A percentile compares a stretch with the other conserved stretches of the same genome.
Evolutionary conservation across 2,113 vertebrate genomes (phyloP).

Genomic region (Bettongia penicillata): DNA sequence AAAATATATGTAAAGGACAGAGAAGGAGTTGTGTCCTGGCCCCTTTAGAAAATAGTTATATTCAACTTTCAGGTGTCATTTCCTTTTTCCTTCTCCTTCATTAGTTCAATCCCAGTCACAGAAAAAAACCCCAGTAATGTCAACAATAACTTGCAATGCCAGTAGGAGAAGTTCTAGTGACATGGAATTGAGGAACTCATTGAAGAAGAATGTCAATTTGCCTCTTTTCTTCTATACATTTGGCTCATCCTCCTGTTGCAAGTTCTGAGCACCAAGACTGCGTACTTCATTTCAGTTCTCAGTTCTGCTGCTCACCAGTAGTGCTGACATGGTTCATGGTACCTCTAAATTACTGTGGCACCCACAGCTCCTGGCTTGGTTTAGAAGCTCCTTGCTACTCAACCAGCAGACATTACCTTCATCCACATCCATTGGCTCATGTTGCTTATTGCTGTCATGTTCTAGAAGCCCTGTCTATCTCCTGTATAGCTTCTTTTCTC

Average conservation of each 20-base stretch:
- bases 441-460: background rate
- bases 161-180: background rate
- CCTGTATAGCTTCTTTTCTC: background rate
- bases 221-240: background rate
- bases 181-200: background rate
- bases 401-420: background rate
- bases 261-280: background rate
- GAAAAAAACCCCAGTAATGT: too few species aligned
- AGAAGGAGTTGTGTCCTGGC: background rate
- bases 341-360: background rate
- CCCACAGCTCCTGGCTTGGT: background rate
- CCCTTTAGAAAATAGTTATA: too few species aligned
- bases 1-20: background rate
- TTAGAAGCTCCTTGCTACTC: background rate
- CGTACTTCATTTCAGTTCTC: background rate
- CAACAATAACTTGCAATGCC: background rate
- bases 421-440: background rate
- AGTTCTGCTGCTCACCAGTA: background rate
- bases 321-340: background rate
- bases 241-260: background rate
- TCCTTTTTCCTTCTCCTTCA: too few species aligned
- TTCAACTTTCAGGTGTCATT: too few species aligned
- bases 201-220: background rate
- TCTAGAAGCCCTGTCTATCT: background rate
- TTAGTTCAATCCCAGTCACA: too few species aligned